Evolutionary conservation across 2,888 invertebrate species (phyloP).

Genomic region (Rotaria socialis): DNA sequence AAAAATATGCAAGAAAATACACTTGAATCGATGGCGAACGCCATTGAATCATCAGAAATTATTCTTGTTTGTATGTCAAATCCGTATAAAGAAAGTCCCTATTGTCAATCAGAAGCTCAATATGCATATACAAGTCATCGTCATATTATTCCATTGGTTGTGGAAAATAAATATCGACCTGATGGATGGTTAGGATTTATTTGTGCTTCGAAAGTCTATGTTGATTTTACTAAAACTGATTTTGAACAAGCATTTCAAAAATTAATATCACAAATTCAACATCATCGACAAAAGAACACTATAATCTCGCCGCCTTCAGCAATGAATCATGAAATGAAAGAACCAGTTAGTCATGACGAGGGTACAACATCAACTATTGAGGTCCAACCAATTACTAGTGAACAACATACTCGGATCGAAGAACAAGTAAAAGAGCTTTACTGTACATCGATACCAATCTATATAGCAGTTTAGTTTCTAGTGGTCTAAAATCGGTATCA

Average conservation of each 20-base stretch:
- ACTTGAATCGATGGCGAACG: neutral
- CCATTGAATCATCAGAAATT: neutral
- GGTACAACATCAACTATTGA: neutral
- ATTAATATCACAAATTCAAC: too few species aligned
- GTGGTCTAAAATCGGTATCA: too few species aligned
- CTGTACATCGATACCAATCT: too few species aligned
- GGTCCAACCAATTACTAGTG: neutral
- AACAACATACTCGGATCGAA: neutral
- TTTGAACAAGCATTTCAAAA: too few species aligned
- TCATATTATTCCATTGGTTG: neutral
- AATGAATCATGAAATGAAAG: neutral
- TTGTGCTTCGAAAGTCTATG: neutral
- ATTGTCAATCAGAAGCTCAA: constrained; percentile 2
- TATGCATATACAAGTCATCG: neutral
- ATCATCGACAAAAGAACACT: too few species aligned
- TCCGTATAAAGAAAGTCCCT: neutral
- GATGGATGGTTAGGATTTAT: constrained; percentile 1
- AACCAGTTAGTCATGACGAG: neutral
- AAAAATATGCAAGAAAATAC: neutral
- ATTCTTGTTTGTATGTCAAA: constrained; percentile 7
- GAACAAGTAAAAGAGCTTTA: neutral
- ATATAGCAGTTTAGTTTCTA: too few species aligned
- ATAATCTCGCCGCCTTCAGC: too few species aligned
- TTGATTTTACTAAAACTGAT: too few species aligned
- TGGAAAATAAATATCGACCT: neutral